Conservation (phyloP, 2,113 vertebrate genomes). For the Danio rerio region DNA sequence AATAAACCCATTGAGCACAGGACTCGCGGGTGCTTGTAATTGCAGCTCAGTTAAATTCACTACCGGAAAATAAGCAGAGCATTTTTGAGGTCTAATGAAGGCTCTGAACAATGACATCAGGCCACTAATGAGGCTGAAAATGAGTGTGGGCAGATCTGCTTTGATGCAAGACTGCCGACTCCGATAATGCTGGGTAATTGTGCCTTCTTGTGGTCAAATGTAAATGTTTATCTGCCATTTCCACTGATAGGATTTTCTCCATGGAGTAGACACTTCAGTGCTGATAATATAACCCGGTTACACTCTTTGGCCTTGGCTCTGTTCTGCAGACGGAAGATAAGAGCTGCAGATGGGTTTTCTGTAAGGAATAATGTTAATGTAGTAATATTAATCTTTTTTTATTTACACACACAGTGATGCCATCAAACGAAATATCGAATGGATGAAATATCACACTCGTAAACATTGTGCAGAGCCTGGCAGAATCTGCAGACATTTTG, state of each 20-base stretch:
- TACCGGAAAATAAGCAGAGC: neutral
- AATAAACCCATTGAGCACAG: too few relatives aligned
- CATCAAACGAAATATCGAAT: too few relatives aligned
- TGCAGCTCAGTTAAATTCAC: neutral
- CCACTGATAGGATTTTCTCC: constrained; percentile 42
- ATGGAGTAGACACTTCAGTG: neutral
- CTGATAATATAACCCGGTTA: neutral
- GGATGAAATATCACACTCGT: too few relatives aligned
- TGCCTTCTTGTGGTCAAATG: constrained; percentile 23
- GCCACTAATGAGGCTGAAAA: constrained; percentile 57
- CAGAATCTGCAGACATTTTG: too few relatives aligned
- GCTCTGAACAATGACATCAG: constrained; percentile 17
- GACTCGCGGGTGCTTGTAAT: too few relatives aligned
- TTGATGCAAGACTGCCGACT: constrained; percentile 41
- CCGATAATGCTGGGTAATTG: constrained; percentile 56
- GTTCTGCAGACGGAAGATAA: constrained; percentile 1
- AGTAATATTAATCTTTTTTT: too few relatives aligned
- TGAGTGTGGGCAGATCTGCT: constrained; percentile 46
- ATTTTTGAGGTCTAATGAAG: neutral
- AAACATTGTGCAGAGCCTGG: too few relatives aligned
- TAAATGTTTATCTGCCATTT: constrained; percentile 3
- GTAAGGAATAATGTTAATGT: too few relatives aligned
- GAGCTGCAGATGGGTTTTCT: neutral
- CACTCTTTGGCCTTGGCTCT: neutral
- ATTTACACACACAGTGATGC: too few relatives aligned